Conservation (phyloP, 1,140 invertebrate genomes). For the Chelonus insularis region DNA sequence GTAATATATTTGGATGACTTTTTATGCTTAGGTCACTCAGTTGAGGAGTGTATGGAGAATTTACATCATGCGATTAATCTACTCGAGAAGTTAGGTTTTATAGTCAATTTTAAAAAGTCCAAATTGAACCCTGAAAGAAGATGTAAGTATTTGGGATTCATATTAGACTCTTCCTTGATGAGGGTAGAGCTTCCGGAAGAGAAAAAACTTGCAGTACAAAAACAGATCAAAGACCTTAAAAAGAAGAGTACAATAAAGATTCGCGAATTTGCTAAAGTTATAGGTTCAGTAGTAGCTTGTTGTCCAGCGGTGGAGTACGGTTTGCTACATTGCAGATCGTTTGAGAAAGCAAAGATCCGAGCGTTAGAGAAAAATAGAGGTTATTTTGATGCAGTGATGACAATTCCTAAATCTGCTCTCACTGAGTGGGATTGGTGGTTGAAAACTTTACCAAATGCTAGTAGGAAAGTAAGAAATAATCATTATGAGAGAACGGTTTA, state of each 20-base stretch:
- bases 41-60: slow-evolving; percentile 1
- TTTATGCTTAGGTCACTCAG: slow-evolving; percentile 8
- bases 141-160: neutral
- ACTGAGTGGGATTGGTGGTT: slow-evolving; percentile 43
- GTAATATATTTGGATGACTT: slow-evolving; percentile 21
- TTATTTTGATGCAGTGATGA: neutral
- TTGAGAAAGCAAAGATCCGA: slow-evolving; percentile 21
- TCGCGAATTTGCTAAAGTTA: neutral
- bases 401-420: neutral
- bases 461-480: slow-evolving; percentile 19
- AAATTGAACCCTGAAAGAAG: neutral
- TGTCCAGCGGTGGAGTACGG: slow-evolving; percentile 32
- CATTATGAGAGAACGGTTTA: slow-evolving; percentile 39
- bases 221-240: neutral
- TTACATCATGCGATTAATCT: slow-evolving; percentile 15
- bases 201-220: neutral
- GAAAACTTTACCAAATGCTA: slow-evolving; percentile 30
- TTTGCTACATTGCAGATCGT: slow-evolving; percentile 26
- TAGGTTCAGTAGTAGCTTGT: slow-evolving; percentile 23
- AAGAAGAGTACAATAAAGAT: slow-evolving; percentile 10
- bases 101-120: neutral
- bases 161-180: neutral
- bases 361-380: slow-evolving; percentile 5
- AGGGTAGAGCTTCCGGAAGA: neutral
- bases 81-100: neutral